Percentiles rank a stretch among this genome's conserved stretches.
Conservation (phyloP, 2,888 invertebrate species). For the Litoditis marina region DNA sequence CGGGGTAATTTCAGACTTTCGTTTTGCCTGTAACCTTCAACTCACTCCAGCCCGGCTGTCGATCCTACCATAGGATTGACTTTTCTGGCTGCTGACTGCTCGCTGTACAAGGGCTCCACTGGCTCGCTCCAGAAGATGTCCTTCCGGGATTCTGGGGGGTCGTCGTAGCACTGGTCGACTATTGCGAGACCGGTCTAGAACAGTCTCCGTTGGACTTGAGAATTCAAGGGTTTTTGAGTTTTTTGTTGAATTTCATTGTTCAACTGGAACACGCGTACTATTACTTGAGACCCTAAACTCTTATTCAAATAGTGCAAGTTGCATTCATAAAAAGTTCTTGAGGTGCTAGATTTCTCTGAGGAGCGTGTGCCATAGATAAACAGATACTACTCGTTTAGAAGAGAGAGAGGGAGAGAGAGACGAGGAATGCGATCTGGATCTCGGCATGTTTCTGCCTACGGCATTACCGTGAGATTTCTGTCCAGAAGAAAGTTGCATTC, state of each 20-base stretch:
- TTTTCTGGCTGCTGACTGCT: constrained; percentile 26
- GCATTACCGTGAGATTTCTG: constrained; percentile 31
- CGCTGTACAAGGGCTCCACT: constrained; percentile 31
- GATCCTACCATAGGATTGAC: constrained; percentile 23
- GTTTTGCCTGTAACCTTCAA: too few species aligned
- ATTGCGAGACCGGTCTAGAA: constrained; percentile 26
- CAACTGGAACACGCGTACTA: too few species aligned
- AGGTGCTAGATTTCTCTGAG: too few species aligned
- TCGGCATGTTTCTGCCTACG: neutral
- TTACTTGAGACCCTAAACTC: too few species aligned
- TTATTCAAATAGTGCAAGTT: too few species aligned
- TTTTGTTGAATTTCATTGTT: too few species aligned
- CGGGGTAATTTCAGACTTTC: too few species aligned
- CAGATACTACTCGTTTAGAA: too few species aligned
- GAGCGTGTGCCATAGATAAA: too few species aligned
- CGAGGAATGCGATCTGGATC: neutral
- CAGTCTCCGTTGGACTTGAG: neutral
- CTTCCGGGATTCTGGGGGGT: constrained; percentile 26
- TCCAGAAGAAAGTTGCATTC: constrained; percentile 41
- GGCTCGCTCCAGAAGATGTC: constrained; percentile 39
- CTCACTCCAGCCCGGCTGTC: neutral
- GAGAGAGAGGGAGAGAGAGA: neutral
- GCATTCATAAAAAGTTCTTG: too few species aligned
- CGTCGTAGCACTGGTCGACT: constrained; percentile 30
- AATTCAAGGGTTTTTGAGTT: too few species aligned